Base-by-base conservation (phyloP, 2,888 invertebrate species). In the Liodrosophila aerea region DNA sequence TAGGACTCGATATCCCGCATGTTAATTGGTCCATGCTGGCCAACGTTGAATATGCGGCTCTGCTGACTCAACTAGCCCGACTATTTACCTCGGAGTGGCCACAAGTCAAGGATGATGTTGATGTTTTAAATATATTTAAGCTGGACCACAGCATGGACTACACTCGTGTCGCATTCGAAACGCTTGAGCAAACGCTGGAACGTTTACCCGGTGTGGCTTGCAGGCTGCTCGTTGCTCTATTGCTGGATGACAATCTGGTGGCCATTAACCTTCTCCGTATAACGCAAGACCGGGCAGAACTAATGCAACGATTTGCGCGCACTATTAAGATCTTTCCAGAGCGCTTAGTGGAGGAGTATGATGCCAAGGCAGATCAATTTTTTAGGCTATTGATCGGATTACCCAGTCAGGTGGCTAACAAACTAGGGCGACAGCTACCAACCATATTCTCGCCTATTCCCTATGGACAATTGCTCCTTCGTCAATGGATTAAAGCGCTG, bases 321-420 rank as follows among this genome's bases (percentile, higher is more conserved):
- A 86, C 85, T n/a, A 63, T 83, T 1, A 64, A 80, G n/a, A n/a
- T 72, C 1, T n/a, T 83, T 27, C 76, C 78, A 13, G 76, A 76
- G 18, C 62, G 61, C 7, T 40, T 53, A 33, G 31, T 85, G 9
- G 77, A 87, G 22, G 73, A 85, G 43, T 66, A 84, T 3, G 83
- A 87, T 58, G 83, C 65, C 64, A 50, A 76, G 80, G 92, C 92
- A 91, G 91, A 91, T 59, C 91, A 90, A 30, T 92, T 92, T 15
- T 91, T 94, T 0, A 94, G 94, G 81, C 76, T 92, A 41, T 76
- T 95, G 47, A 89, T 93, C 5, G 94, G 94, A 1, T 76, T 96
- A 46, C 95, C 96, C 0, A 93, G 91, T 75, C 91, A 94, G 68
- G 90, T 96, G 36, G 94, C 95, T 7, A 96, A 96, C 84, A 91